Conservation (phyloP, 1,140 invertebrate genomes). For the Drosophila auraria region DNA sequence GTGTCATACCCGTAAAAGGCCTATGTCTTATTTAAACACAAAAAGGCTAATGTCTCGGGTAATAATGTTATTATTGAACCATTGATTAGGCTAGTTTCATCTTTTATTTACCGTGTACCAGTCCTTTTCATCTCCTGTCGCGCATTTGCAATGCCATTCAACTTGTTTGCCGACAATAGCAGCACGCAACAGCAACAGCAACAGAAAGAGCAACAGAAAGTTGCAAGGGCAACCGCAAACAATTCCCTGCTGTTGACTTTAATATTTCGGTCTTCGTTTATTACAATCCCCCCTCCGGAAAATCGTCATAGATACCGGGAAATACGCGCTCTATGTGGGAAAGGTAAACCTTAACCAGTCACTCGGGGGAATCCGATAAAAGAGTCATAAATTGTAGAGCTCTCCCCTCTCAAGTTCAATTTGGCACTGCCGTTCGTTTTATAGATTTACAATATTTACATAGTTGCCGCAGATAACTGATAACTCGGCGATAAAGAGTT, state of each 20-base stretch:
- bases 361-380: constrained; percentile 53
- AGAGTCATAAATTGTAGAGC: constrained; percentile 54
- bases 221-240: constrained; percentile 37
- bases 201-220: constrained; percentile 8
- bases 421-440: constrained; percentile 64
- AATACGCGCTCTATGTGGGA: constrained; percentile 58
- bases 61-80: neutral
- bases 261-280: constrained; percentile 66
- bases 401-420: constrained; percentile 43
- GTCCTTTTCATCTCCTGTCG: constrained; percentile 46
- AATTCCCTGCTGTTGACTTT: constrained; percentile 67
- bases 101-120: neutral
- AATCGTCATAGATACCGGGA: constrained; percentile 47
- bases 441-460: constrained; percentile 72
- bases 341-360: constrained; percentile 66
- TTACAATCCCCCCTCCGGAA: constrained; percentile 30
- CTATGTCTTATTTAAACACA: neutral
- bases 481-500: constrained; percentile 72
- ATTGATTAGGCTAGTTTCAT: neutral
- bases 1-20: no score
- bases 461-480: constrained; percentile 37
- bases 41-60: neutral
- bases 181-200: constrained; percentile 23
- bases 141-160: constrained; percentile 77
- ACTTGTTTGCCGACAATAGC: constrained; percentile 61